Evolutionary conservation across 2,113 vertebrate genomes (phyloP).

Genomic region (Glareola pratincola): DNA sequence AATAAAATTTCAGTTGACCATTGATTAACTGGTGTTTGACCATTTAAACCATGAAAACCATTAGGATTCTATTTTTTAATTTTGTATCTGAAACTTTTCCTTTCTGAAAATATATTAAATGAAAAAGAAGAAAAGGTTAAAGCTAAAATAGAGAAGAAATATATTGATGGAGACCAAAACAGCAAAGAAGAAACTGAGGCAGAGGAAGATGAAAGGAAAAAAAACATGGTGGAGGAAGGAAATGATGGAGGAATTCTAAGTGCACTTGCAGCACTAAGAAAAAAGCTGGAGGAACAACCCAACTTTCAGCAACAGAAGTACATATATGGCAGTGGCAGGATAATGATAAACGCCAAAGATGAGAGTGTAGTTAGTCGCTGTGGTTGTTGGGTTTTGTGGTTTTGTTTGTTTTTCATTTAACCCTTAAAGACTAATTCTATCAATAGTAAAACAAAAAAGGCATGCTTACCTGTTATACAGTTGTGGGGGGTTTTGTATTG

Average conservation of each 20-base stretch:
- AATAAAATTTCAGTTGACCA: neutral
- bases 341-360: neutral
- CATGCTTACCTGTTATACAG: fast-evolving
- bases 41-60: neutral
- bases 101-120: neutral
- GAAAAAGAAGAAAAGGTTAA: neutral
- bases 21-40: neutral
- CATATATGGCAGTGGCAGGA: neutral
- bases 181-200: neutral
- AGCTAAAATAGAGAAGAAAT: neutral
- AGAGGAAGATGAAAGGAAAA: neutral
- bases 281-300: neutral
- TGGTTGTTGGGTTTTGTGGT: neutral
- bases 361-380: neutral
- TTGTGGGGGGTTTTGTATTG: neutral
- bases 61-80: neutral
- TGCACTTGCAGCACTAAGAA: neutral
- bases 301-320: neutral
- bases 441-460: neutral
- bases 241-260: neutral
- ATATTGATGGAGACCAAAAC: neutral
- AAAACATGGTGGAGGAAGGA: neutral
- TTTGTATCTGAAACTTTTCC: neutral
- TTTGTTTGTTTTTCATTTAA: neutral
- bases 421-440: neutral